These are phyloP conservation scores for Matsumurasca onukii DNA, from an alignment of 1,140 invertebrate genomes.

Conservation along the genomic window DNA sequence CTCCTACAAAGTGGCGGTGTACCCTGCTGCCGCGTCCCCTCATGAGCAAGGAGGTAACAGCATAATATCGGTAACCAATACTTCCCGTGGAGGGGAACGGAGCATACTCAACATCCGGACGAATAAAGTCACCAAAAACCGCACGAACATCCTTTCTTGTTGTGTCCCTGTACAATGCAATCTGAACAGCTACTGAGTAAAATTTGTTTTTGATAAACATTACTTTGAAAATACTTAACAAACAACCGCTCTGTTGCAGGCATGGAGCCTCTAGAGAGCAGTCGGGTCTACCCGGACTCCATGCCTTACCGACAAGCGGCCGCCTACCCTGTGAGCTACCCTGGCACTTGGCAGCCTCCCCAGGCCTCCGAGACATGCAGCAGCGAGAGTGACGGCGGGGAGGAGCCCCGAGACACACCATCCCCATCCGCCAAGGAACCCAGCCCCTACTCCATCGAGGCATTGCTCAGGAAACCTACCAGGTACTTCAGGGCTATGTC, in stretches of 20 bases:
- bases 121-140: too few species aligned
- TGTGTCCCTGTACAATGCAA: too few species aligned
- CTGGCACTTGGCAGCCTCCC: constrained; percentile 21
- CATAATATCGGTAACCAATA: too few species aligned
- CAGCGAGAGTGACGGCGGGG: constrained; percentile 13
- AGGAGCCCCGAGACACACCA: constrained; percentile 9
- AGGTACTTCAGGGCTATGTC: constrained; percentile 7
- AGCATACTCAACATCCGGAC: too few species aligned
- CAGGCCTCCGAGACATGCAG: constrained; percentile 19
- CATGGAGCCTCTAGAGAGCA: background rate
- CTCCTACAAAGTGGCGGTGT: too few species aligned
- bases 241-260: background rate
- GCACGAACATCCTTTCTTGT: too few species aligned
- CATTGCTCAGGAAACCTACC: constrained; percentile 68
- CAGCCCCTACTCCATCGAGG: constrained; percentile 85
- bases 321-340: constrained; percentile 8
- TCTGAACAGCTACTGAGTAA: too few species aligned
- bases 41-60: too few species aligned
- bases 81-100: too few species aligned
- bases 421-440: constrained; percentile 57
- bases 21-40: too few species aligned
- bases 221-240: too few species aligned
- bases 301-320: background rate
- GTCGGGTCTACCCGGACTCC: background rate
- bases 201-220: too few species aligned